Conservation (phyloP, 2,113 vertebrate species). For the Coptodon rendalli region DNA sequence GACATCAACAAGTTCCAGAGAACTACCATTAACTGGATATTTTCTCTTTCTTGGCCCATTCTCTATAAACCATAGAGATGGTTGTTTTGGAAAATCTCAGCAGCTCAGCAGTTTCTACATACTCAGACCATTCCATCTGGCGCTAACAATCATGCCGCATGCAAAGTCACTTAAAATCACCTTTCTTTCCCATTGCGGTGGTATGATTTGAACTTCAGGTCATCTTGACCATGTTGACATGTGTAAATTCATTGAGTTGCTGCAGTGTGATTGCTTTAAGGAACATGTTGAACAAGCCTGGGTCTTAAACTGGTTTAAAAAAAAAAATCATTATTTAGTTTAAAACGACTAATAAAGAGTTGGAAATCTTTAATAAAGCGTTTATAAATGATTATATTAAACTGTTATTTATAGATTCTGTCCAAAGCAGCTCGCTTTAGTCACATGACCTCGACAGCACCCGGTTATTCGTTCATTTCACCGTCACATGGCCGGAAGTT, state of each 20-base stretch:
- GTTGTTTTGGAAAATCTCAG: neutral
- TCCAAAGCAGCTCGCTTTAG: neutral
- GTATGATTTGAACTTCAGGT: neutral
- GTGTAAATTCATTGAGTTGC: neutral
- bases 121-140: neutral
- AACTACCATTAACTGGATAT: neutral
- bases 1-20: neutral
- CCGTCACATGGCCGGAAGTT: constrained; percentile 51
- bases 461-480: neutral
- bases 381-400: neutral
- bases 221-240: neutral
- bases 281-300: neutral
- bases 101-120: neutral
- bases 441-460: neutral
- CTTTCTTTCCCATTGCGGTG: neutral
- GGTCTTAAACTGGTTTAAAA: neutral
- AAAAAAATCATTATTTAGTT: neutral
- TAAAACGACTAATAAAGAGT: neutral
- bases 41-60: neutral
- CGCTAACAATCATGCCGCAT: neutral
- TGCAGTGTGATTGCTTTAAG: neutral
- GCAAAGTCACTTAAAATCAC: neutral
- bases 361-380: neutral
- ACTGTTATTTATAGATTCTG: neutral
- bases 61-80: neutral